A percentile compares a stretch with the other conserved stretches of the same genome.
Evolutionary conservation across 2,888 invertebrate genomes (phyloP).

Genomic region (Eupithecia subfuscata): DNA sequence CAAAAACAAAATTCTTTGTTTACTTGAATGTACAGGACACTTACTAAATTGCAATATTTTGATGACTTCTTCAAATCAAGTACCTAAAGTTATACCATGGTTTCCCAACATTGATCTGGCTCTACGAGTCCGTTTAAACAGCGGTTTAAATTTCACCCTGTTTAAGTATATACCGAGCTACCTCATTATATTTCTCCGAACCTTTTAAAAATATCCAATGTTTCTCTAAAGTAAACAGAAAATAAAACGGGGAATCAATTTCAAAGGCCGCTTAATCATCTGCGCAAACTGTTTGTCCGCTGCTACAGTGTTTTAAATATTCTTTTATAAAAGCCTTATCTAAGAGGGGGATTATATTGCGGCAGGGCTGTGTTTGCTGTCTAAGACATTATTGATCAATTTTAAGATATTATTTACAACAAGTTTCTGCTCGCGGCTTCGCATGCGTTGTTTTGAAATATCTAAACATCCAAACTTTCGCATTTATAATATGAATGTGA

Average conservation of each 20-base stretch:
- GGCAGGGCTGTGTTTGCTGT: slow-evolving; percentile 2
- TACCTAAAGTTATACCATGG: background rate
- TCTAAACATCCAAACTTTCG: background rate
- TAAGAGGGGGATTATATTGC: slow-evolving; percentile 12
- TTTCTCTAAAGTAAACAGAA: slow-evolving; percentile 7
- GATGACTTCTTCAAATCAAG: background rate
- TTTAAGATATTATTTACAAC: background rate
- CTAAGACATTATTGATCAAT: slow-evolving; percentile 4
- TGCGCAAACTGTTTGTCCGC: slow-evolving; percentile 26
- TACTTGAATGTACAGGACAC: background rate
- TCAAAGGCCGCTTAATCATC: slow-evolving; percentile 30
- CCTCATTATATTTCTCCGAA: slow-evolving; percentile 5
- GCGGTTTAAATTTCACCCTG: background rate
- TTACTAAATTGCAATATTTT: too few relatives aligned
- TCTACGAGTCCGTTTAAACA: background rate
- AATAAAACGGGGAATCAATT: slow-evolving; percentile 28
- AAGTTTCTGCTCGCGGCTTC: background rate
- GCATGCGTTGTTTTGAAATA: background rate
- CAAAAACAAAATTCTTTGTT: background rate
- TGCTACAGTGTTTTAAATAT: slow-evolving; percentile 30
- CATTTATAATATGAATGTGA: too few relatives aligned
- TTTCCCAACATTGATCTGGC: background rate
- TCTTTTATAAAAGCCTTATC: slow-evolving; percentile 25
- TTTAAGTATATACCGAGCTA: background rate
- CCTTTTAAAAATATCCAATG: slow-evolving; percentile 6